phyloP scores from a whole-genome alignment of 2,888 invertebrate genomes.

The Pseudeuparius sepicola region DNA sequence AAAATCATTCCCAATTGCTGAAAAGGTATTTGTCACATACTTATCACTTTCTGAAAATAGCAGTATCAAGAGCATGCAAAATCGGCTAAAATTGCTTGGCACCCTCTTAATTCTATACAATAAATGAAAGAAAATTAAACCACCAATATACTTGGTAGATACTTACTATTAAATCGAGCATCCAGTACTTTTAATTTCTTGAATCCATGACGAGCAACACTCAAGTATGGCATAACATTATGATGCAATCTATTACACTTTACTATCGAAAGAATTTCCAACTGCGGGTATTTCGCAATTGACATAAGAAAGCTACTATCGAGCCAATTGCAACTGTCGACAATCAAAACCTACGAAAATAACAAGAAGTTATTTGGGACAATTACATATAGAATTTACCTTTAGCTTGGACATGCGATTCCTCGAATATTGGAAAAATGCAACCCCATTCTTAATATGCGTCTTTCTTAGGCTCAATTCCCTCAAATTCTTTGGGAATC shows the following conservation, averaged over 20 bases:
- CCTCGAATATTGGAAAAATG: slow-evolving; percentile 31
- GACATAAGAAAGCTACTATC: slow-evolving; percentile 62
- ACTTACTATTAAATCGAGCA: slow-evolving; percentile 34
- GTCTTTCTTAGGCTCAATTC: slow-evolving; percentile 49
- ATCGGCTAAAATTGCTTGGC: not conserved
- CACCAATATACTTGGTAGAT: not conserved
- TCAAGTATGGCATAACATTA: slow-evolving; percentile 61
- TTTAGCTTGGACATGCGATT: slow-evolving; percentile 25
- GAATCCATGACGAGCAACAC: slow-evolving; percentile 65
- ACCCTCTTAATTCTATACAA: not conserved
- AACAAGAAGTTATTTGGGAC: slow-evolving; percentile 3
- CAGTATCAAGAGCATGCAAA: not conserved
- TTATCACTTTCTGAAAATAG: not conserved
- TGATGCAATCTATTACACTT: slow-evolving; percentile 53
- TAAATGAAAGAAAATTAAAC: not conserved
- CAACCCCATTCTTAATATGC: slow-evolving; percentile 25
- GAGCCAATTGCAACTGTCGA: slow-evolving; percentile 67
- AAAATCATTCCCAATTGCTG: slow-evolving; percentile 32
- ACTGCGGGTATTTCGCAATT: slow-evolving; percentile 55
- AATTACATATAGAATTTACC: slow-evolving; percentile 18
- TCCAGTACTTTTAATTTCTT: slow-evolving; percentile 41
- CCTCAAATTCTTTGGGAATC: slow-evolving; percentile 54
- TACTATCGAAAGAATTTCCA: slow-evolving; percentile 52
- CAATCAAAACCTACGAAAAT: slow-evolving; percentile 49
- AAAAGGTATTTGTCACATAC: slow-evolving; percentile 14